A percentile compares a stretch with the other conserved stretches of the same genome.
Conservation (phyloP, 2,113 vertebrate genomes). For the Saimiri boliviensis region DNA sequence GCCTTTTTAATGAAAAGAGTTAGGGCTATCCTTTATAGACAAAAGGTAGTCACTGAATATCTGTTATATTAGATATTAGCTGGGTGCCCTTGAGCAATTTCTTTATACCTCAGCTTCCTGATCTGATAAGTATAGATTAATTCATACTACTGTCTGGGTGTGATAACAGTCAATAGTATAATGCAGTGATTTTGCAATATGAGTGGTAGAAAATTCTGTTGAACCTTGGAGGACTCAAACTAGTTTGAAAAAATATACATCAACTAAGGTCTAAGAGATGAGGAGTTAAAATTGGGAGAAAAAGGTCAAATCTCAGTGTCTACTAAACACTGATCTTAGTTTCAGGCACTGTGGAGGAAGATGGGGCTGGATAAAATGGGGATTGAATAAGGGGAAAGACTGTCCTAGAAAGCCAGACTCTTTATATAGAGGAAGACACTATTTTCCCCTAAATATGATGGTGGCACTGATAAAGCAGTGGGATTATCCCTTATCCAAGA, state of each 20-base stretch:
- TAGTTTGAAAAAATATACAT: background rate
- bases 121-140: background rate
- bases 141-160: background rate
- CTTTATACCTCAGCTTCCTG: background rate
- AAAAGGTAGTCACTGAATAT: background rate
- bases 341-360: background rate
- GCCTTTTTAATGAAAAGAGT: background rate
- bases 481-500: background rate
- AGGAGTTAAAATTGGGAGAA: background rate
- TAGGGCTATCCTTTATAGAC: background rate
- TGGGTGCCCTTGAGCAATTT: background rate
- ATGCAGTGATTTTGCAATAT: background rate
- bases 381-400: background rate
- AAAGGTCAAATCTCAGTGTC: background rate
- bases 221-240: background rate
- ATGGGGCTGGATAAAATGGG: background rate
- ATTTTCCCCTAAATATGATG: background rate
- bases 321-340: background rate
- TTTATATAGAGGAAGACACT: background rate
- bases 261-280: background rate
- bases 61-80: background rate
- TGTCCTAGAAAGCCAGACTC: background rate
- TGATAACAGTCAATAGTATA: background rate
- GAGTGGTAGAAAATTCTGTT: background rate
- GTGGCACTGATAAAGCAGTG: too few relatives aligned